phyloP scores from a whole-genome alignment of 2,797 vertebrate species.

The Mormyrus hasselquistii region DNA sequence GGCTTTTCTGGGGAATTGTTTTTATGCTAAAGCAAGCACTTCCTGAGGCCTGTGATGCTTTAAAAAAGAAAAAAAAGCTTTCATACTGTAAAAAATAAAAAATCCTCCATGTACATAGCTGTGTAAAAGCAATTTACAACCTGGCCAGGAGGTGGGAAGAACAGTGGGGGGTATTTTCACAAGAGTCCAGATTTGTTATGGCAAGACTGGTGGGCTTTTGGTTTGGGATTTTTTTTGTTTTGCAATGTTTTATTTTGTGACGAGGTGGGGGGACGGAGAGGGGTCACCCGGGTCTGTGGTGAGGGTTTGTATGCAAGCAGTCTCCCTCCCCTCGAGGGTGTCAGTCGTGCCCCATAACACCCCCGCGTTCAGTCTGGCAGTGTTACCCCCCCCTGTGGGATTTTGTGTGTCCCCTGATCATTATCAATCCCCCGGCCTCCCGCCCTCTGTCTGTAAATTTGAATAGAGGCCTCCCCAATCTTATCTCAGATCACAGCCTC shows the following conservation, averaged over 20 bases:
- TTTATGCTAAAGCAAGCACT: background rate
- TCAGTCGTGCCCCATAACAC: background rate
- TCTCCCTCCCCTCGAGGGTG: background rate
- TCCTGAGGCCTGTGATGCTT: background rate
- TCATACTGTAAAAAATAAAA: background rate
- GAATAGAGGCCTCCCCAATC: slow-evolving; percentile 26
- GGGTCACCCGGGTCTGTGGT: background rate
- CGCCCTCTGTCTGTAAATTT: slow-evolving; percentile 13
- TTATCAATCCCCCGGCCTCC: background rate
- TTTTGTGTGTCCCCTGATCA: background rate
- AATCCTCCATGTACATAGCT: background rate
- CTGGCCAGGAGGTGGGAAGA: background rate
- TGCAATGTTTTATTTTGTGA: background rate
- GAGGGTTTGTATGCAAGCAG: background rate
- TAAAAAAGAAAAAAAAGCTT: background rate
- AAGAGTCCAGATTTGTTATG: background rate
- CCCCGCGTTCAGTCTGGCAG: background rate
- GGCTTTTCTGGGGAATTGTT: background rate
- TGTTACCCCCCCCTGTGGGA: background rate
- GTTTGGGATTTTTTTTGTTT: background rate
- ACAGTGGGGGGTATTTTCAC: background rate
- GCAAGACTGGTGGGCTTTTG: background rate
- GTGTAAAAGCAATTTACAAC: slow-evolving; percentile 1
- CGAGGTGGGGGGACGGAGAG: background rate
- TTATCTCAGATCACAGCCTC: slow-evolving; percentile 29